phyloP scores from a whole-genome alignment of 2,888 invertebrate genomes.

The Thera obeliscata region DNA sequence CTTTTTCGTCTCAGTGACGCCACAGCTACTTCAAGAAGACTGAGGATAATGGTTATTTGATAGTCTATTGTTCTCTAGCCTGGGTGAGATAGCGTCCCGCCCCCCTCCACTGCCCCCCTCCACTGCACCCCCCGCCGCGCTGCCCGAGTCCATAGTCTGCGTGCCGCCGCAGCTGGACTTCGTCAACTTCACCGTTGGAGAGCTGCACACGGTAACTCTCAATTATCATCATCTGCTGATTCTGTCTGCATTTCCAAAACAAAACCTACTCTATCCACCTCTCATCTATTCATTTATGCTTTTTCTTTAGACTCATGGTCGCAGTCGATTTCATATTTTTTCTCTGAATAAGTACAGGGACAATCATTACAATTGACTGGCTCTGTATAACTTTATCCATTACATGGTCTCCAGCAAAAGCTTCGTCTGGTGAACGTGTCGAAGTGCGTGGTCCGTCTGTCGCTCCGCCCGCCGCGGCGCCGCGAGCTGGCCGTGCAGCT shows the following conservation, averaged over 20 bases:
- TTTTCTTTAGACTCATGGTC: too few species aligned
- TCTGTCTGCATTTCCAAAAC: too few species aligned
- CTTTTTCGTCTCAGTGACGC: neutral
- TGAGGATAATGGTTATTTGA: neutral
- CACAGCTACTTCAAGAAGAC: too few species aligned
- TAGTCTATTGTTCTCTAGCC: conserved; percentile 41
- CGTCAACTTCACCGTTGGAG: conserved; percentile 66
- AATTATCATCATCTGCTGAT: neutral
- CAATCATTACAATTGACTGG: neutral
- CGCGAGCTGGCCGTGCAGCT: conserved; percentile 57
- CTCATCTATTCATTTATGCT: too few species aligned
- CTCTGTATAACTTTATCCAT: neutral
- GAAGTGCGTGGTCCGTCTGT: conserved; percentile 59
- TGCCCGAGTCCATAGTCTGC: conserved; percentile 57
- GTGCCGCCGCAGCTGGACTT: conserved; percentile 64
- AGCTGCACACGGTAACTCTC: conserved; percentile 54
- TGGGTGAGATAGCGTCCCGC: conserved; percentile 46
- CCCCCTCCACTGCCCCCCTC: conserved; percentile 32
- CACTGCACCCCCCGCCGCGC: conserved; percentile 28
- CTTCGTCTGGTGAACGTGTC: conserved; percentile 67
- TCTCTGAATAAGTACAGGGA: too few species aligned
- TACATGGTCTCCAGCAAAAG: conserved; percentile 46
- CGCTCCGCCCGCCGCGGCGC: conserved; percentile 62
- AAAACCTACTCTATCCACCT: too few species aligned
- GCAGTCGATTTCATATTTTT: too few species aligned